phyloP scores from a whole-genome alignment of 2,888 invertebrate genomes.

The Horisme vitalbata region DNA sequence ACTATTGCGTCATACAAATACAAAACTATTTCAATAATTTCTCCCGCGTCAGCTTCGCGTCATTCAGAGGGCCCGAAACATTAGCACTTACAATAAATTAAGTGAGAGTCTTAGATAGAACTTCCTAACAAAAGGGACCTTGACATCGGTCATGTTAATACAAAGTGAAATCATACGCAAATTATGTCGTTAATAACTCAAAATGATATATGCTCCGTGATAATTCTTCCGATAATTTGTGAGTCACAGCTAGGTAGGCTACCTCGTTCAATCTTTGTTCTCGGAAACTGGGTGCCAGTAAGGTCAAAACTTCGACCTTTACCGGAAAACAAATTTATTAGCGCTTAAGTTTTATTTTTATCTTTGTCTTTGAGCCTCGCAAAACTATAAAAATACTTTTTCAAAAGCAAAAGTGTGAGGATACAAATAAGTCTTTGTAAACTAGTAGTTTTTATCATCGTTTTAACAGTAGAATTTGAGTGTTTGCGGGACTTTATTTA shows the following conservation, averaged over 20 bases:
- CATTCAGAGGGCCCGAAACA: slow-evolving; percentile 8
- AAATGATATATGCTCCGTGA: slow-evolving; percentile 16
- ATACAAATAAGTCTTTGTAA: too few relatives aligned
- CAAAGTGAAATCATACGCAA: slow-evolving; percentile 21
- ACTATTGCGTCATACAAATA: too few relatives aligned
- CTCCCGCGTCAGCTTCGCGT: too few relatives aligned
- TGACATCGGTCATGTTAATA: slow-evolving; percentile 20
- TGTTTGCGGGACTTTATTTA: too few relatives aligned
- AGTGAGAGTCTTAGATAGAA: slow-evolving; percentile 25
- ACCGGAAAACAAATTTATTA: slow-evolving; percentile 17
- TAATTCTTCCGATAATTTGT: slow-evolving; percentile 19
- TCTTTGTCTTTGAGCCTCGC: slow-evolving; percentile 1
- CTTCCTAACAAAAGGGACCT: slow-evolving; percentile 25
- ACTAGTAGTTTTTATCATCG: too few relatives aligned
- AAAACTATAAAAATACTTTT: not conserved
- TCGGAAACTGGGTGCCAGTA: slow-evolving; percentile 9
- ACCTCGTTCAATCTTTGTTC: slow-evolving; percentile 24
- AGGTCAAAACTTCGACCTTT: slow-evolving; percentile 20
- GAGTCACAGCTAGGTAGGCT: slow-evolving; percentile 12
- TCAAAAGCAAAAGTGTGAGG: slow-evolving; percentile 1
- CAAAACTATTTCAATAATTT: too few relatives aligned
- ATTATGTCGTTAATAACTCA: slow-evolving; percentile 17
- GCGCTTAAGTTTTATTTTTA: slow-evolving; percentile 11
- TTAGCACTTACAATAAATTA: slow-evolving; percentile 24
- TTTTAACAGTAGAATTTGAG: too few relatives aligned